phyloP scores from a whole-genome alignment of 92 coral and sea anemone species.

The Phenganax subtilis region DNA sequence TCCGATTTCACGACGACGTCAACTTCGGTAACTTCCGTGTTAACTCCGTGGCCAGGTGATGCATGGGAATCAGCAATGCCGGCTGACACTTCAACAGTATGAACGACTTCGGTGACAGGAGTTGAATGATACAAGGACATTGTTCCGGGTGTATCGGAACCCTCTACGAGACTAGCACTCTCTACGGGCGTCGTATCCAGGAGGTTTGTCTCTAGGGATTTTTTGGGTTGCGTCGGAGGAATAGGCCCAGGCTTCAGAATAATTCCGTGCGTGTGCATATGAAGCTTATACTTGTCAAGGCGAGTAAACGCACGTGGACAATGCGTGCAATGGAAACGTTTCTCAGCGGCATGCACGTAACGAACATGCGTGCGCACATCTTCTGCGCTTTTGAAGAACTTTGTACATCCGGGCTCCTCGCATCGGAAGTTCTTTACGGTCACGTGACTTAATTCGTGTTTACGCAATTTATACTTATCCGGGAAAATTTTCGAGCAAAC shows the following conservation, averaged over 20 bases:
- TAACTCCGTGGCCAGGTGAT: background rate
- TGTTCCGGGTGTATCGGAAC: background rate
- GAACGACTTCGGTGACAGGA: conserved; percentile 1
- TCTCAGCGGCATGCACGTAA: conserved; percentile 36
- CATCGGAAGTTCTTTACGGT: conserved; percentile 37
- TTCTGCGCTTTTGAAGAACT: conserved; percentile 35
- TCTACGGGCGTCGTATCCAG: background rate
- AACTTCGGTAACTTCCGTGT: background rate
- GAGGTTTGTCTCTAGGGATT: background rate
- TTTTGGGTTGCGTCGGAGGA: background rate
- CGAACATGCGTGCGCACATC: conserved; percentile 34
- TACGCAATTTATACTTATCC: conserved; percentile 28
- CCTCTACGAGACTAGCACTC: background rate
- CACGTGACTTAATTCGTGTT: conserved; percentile 38
- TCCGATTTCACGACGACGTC: conserved; percentile 3
- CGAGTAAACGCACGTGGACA: conserved; percentile 34
- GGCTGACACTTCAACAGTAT: background rate
- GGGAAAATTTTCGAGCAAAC: conserved; percentile 38
- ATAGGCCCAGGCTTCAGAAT: background rate
- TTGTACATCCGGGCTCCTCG: conserved; percentile 35
- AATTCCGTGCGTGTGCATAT: conserved; percentile 21
- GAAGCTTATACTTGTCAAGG: conserved; percentile 23
- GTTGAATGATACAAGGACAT: background rate
- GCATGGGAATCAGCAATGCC: background rate
- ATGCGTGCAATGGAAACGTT: conserved; percentile 34